Evolutionary conservation across 2,888 invertebrate genomes (phyloP), one percentile per base, ranked within the genome.

Genomic region (Drosophila limbata): DNA sequence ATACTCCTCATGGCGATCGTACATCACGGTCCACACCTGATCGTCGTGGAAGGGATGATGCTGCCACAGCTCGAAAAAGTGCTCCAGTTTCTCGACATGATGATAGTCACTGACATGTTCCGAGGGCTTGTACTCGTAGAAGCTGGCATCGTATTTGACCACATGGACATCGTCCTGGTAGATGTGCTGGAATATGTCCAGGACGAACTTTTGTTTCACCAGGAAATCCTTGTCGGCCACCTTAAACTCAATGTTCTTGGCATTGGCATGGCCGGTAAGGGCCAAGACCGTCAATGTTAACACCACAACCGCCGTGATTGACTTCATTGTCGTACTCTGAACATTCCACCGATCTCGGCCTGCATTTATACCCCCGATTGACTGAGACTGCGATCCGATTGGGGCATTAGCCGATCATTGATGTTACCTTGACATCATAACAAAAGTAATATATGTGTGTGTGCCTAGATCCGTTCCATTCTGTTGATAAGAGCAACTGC

Each of bases 51-150:
- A 67, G 3, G 90, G 90, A 81, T 94, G 93, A 55, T 94, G 93
- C 66, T 96, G 92, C 83, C 94, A 94, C 75, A 94, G 90, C 25
- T 93, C 92, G 6, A 93, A 90, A 89, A 94, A 95, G 70, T 94
- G 67, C 42, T 94, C 94, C 4, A 95, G 94, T 45, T 93, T 93
- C 81, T 95, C 94, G 89, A 94, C 68, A 39, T 84, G 94, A 63
- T 95, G 94, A 90, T 94, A 96, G 77, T 94, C 93, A 77, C 94
- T 93, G 17, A 93, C 81, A 89, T 95, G 94, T 8, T 94, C 94
- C 81, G 94, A 94, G 40, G 96, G 93, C 74, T 93, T 93, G 91
- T 94, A 96, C 62, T 94, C 92, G 4, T 63, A 62, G 59, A 64
- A 90, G 75, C 95, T 95, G 64, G 95, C 93, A 35, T 94, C 94